These are phyloP conservation scores for Dissostichus mawsoni DNA, from an alignment of 2,113 vertebrate species.

Conservation along the genomic window DNA sequence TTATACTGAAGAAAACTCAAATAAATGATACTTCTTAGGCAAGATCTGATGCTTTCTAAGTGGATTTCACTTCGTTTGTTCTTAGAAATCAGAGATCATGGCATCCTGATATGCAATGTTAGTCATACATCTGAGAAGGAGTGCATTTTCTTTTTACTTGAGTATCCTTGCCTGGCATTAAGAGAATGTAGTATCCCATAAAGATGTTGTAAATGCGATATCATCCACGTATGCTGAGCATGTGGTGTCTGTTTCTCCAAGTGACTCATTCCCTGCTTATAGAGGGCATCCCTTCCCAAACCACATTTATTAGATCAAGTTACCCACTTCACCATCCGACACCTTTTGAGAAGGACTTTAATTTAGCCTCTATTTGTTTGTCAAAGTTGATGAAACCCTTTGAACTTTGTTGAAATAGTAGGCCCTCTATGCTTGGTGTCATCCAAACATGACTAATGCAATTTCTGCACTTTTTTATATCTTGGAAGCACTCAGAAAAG, in stretches of 20 bases:
- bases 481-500: background rate
- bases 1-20: too few species aligned
- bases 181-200: background rate
- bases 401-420: background rate
- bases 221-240: slow-evolving; percentile 38
- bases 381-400: slow-evolving; percentile 3
- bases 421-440: background rate
- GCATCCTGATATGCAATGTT: too few species aligned
- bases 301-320: slow-evolving; percentile 51
- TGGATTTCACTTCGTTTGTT: background rate
- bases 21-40: too few species aligned
- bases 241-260: slow-evolving; percentile 40
- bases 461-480: background rate
- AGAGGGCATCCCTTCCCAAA: slow-evolving; percentile 45
- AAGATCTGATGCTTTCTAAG: background rate
- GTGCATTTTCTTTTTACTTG: background rate
- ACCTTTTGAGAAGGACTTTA: slow-evolving; percentile 18
- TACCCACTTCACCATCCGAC: slow-evolving; percentile 16
- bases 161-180: background rate
- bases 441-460: background rate
- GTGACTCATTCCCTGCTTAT: slow-evolving; percentile 56
- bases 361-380: slow-evolving; percentile 7
- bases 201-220: background rate
- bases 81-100: background rate
- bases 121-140: background rate